Evolutionary conservation across 2,797 vertebrate species (phyloP).

Genomic region (Erethizon dorsatum): DNA sequence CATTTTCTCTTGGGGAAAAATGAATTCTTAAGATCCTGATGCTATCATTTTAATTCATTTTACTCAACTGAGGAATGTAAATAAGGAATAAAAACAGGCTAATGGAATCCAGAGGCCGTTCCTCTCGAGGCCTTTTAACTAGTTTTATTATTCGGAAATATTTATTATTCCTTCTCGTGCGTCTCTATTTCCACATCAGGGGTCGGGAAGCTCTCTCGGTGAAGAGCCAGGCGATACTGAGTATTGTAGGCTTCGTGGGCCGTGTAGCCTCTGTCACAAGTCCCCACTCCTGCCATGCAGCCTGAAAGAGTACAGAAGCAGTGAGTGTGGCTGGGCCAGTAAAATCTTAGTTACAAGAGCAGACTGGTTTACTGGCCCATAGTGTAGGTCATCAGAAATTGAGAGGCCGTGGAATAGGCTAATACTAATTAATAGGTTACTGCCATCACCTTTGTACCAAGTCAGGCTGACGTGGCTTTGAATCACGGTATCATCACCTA

Average conservation of each 20-base stretch:
- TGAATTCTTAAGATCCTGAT: constrained; percentile 3
- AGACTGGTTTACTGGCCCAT: not conserved
- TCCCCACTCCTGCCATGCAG: not conserved
- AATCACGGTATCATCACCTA: not conserved
- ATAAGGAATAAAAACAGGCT: constrained; percentile 33
- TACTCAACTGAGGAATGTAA: not conserved
- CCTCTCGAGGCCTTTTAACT: constrained; percentile 29
- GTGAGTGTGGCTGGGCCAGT: not conserved
- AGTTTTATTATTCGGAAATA: constrained; percentile 48
- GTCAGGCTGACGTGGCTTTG: not conserved
- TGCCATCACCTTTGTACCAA: not conserved
- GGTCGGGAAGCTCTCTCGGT: not conserved
- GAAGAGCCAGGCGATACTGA: not conserved
- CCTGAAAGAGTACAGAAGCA: not conserved
- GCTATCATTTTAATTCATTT: constrained; percentile 10
- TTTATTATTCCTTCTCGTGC: constrained; percentile 22
- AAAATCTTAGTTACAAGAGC: constrained; percentile 45
- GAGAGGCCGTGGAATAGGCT: not conserved
- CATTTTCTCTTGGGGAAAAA: constrained; percentile 47
- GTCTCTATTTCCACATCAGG: not conserved
- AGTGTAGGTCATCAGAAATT: constrained; percentile 31
- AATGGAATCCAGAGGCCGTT: not conserved
- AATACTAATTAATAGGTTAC: constrained; percentile 11
- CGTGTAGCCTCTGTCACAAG: not conserved
- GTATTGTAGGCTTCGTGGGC: constrained; percentile 40